A percentile compares a stretch with the other conserved stretches of the same genome.
Conservation (phyloP, 2,797 vertebrate genomes). For the Gouania willdenowi region DNA sequence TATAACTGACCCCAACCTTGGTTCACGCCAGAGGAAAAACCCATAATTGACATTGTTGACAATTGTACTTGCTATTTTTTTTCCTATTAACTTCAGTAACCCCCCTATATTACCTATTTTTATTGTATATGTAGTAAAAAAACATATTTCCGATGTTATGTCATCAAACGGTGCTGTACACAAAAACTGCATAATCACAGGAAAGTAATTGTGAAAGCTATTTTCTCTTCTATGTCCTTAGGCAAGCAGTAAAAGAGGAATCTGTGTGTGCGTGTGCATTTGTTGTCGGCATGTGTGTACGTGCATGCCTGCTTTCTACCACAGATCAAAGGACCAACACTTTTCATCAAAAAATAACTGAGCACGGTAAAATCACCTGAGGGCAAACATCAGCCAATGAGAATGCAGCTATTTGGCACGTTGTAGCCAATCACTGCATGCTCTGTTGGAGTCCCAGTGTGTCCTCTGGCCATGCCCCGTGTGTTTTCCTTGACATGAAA, state of each 20-base stretch:
- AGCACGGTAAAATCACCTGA: conserved; percentile 54
- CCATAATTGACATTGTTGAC: too few species aligned
- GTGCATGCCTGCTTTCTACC: conserved; percentile 14
- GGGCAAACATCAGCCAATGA: conserved; percentile 45
- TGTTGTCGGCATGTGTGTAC: neutral
- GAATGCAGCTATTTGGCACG: conserved; percentile 32
- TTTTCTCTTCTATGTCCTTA: conserved; percentile 5
- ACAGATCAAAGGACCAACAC: conserved; percentile 44
- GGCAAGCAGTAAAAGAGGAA: conserved; percentile 1
- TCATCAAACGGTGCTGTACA: neutral
- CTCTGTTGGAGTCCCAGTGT: conserved; percentile 21
- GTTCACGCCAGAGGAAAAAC: too few species aligned
- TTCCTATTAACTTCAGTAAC: too few species aligned
- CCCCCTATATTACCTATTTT: too few species aligned
- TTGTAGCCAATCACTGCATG: conserved; percentile 29
- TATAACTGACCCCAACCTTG: too few species aligned
- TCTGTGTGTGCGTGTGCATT: neutral
- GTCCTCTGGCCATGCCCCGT: conserved; percentile 22
- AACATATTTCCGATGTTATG: conserved; percentile 4
- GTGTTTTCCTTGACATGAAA: conserved; percentile 34
- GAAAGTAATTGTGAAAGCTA: neutral
- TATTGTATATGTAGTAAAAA: too few species aligned
- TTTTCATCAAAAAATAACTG: conserved; percentile 54
- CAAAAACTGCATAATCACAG: neutral
- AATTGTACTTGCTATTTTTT: too few species aligned